Evolutionary conservation across 2,113 vertebrate genomes (phyloP).

Genomic region (Saguinus imperator): DNA sequence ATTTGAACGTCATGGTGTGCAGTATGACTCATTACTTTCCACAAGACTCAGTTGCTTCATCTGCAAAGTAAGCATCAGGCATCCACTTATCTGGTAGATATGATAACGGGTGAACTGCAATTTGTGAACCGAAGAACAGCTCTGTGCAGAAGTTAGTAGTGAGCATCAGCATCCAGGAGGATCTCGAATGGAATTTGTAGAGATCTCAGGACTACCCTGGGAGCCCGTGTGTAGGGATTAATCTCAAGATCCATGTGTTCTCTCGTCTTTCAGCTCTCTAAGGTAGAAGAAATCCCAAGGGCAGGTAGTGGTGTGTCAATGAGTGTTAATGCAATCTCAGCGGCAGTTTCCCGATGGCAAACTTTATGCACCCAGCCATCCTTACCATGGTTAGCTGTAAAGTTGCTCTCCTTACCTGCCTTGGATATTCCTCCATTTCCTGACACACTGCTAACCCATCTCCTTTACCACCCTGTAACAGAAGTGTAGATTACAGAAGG

Average conservation of each 20-base stretch:
- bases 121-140: neutral
- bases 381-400: neutral
- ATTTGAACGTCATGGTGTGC: neutral
- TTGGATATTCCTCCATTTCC: neutral
- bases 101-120: fast-evolving
- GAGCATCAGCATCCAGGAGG: neutral
- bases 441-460: neutral
- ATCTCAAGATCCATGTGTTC: neutral
- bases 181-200: neutral
- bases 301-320: neutral
- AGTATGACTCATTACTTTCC: neutral
- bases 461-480: neutral
- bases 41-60: neutral
- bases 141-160: neutral
- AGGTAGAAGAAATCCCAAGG: neutral
- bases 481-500: neutral
- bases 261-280: neutral
- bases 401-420: neutral
- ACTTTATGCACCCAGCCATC: neutral
- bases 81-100: neutral
- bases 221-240: neutral
- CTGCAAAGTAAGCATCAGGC: neutral
- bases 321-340: neutral
- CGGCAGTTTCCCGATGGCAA: too few relatives aligned
- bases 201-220: neutral